Evolutionary conservation across 1,140 invertebrate species (phyloP), one percentile per base, ranked within the genome.

Genomic region (Uloborus diversus): DNA sequence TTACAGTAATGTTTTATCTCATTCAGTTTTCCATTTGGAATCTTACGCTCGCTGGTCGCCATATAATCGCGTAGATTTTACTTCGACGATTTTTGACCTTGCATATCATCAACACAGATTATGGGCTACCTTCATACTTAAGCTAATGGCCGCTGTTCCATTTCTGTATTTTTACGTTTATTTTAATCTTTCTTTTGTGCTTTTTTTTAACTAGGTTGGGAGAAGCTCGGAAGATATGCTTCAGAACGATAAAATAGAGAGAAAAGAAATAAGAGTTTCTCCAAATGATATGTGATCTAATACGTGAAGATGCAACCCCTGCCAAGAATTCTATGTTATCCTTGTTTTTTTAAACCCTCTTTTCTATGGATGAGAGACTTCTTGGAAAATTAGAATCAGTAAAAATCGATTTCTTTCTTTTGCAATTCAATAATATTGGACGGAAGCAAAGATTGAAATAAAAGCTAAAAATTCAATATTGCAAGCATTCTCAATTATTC

Each of bases 271-370:
- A 70, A 70, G 68, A 57, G 30, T 23, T 23, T 64, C 53, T 17
- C 53, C 57, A 70, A 70, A 57, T 32, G 68, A 57, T 70, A 57
- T 70, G 68, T 70, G 68, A 70, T 70, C 53, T 70, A 70, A 70
- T 70, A 70, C 57, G 51, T 66, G 64, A 25, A 27, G 64, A 28
- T 27, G 27, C 17, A 4, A 64, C 7, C 64, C 64, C 28, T 66
- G 64, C 64, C 64, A 66, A 66, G 25, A 66, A 32, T 49, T 66
- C 51, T 53, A 20, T 14, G 49, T 53, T 42, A 20, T 53, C n/a
- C 20, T n/a, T n/a, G n/a, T n/a, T n/a, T n/a, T n/a, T n/a, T n/a
- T n/a, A n/a, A n/a, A n/a, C n/a, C n/a, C n/a, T n/a, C n/a, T n/a
- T n/a, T n/a, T n/a, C n/a, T n/a, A n/a, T n/a, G n/a, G n/a, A n/a